Evolutionary conservation across 2,888 invertebrate genomes (phyloP), one percentile per base, ranked within the genome.

Genomic region (Spilarctia lutea): DNA sequence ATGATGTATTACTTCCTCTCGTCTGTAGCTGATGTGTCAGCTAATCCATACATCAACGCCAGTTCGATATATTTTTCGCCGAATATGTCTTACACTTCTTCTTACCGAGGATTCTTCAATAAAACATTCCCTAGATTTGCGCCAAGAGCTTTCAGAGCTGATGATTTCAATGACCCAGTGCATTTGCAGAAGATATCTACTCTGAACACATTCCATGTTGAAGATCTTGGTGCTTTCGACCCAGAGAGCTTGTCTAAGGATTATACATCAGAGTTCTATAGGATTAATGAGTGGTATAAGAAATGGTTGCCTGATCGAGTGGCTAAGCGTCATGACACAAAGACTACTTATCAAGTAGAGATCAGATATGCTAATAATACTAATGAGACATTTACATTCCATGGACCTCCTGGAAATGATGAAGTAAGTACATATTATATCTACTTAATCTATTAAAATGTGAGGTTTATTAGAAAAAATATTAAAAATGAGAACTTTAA

Each of bases 1-100:
- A 98, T 99, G 97, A 99, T 99, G 98, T 99, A 99, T 90, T 99
- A 99, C 89, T 99, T 99, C 90, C 94, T 99, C 66, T 99, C 99
- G 0, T 98, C 99, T 0, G 98, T 99, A 0, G 99, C 99, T 0
- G 99, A 99, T 91, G 98, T 99, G 0, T 98, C 99, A 0, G 97
- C 99, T 0, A 99, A 99, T 93, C 98, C 98, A 0, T 97, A 98
- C 84, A 98, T 99, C 80, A 99, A 99, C 89, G 98, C 99, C 73
- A 99, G 99, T 91, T 98, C 99, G 0, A 97, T 99, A 80, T 99
- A 99, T 91, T 99, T 99, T 90, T 97, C 99, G 3, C 98, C 99
- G 0, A 99, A 99, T 87, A 98, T 97, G 95, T 98, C 99, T 0
- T 99, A 99, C 88, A 98, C 99, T 0, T 98, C 99, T 0, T 99